A percentile compares a stretch with the other conserved stretches of the same genome.
These are phyloP conservation scores for Pelodytes ibericus DNA, from an alignment of 2,797 vertebrate species.

Conservation along the genomic window DNA sequence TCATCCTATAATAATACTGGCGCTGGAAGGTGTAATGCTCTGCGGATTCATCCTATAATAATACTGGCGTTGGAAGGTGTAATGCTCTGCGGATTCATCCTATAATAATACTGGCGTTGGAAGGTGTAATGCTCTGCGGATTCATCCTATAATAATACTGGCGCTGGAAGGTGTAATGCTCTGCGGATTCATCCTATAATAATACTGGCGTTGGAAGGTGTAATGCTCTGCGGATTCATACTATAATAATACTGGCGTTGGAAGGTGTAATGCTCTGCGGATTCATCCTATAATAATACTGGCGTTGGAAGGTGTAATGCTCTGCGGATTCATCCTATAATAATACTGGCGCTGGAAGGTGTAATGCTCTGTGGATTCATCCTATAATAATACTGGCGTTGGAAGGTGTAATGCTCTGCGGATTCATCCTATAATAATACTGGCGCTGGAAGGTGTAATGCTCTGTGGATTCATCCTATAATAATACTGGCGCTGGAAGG, in stretches of 20 bases:
- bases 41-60: neutral
- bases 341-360: too few relatives aligned
- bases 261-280: neutral
- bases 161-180: neutral
- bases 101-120: neutral
- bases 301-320: neutral
- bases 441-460: too few relatives aligned
- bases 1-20: conserved; percentile 15
- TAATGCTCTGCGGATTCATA: neutral
- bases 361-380: too few relatives aligned
- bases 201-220: too few relatives aligned
- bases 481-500: neutral
- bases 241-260: neutral
- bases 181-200: conserved; percentile 25
- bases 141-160: neutral
- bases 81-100: conserved; percentile 17
- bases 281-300: neutral
- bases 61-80: neutral
- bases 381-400: neutral
- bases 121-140: too few relatives aligned
- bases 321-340: conserved; percentile 25
- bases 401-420: neutral
- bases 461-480: too few relatives aligned
- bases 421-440: conserved; percentile 20
- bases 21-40: too few relatives aligned